Percentiles rank a stretch among this genome's conserved stretches.
Evolutionary conservation across 2,113 vertebrate genomes (phyloP).

Genomic region (Zosterops borbonicus): DNA sequence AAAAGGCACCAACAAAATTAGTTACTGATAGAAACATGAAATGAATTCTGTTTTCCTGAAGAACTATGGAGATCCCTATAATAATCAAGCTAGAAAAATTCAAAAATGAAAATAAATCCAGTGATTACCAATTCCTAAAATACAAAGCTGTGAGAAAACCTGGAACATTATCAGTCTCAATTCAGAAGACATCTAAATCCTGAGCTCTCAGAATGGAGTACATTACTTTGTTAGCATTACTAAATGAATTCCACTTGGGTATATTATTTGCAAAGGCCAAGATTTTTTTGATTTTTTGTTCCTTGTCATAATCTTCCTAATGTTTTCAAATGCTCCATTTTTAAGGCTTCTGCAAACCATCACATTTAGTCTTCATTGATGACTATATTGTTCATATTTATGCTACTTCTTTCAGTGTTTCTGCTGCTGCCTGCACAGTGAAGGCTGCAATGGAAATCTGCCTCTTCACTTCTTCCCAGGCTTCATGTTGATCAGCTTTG

Average conservation of each 20-base stretch:
- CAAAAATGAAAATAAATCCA: background rate
- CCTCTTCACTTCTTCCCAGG: slow-evolving; percentile 88
- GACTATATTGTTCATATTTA: slow-evolving; percentile 12
- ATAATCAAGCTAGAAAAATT: background rate
- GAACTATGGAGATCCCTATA: background rate
- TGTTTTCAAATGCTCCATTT: background rate
- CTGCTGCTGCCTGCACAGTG: slow-evolving; percentile 88
- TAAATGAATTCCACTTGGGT: background rate
- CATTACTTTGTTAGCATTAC: background rate
- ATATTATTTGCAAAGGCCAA: background rate
- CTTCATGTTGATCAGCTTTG: slow-evolving; percentile 63
- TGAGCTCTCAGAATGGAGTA: background rate
- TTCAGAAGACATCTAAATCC: background rate
- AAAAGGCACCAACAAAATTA: background rate
- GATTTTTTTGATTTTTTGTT: background rate
- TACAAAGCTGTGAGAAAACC: background rate
- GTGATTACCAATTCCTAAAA: background rate
- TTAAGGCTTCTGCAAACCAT: background rate
- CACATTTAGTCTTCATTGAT: background rate
- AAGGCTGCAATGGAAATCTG: slow-evolving; percentile 91
- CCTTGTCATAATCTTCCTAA: background rate
- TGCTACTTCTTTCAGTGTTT: slow-evolving; percentile 74
- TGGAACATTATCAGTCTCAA: background rate
- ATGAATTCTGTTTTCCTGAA: background rate
- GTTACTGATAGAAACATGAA: background rate